phyloP scores from a whole-genome alignment of 2,113 vertebrate genomes.

The Synodontis membranacea region DNA sequence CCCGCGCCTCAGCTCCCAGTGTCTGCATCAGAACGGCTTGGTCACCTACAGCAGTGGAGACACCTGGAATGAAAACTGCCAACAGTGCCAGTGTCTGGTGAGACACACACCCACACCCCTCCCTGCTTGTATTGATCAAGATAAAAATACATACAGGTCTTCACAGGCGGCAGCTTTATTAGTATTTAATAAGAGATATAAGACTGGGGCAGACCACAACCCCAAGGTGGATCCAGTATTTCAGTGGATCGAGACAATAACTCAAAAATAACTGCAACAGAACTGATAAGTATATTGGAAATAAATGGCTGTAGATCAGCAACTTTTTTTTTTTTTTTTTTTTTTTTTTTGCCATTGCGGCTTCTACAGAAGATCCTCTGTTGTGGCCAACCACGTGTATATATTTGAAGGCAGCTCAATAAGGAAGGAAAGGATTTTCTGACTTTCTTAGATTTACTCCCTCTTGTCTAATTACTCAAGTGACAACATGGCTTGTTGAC shows the following conservation, averaged over 20 bases:
- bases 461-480: background rate
- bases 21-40: conserved; percentile 92
- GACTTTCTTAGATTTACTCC: background rate
- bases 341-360: background rate
- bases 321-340: background rate
- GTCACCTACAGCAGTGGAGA: conserved; percentile 90
- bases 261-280: background rate
- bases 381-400: background rate
- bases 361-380: background rate
- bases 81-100: conserved; percentile 96
- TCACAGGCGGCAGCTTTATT: background rate
- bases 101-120: conserved; percentile 55
- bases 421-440: background rate
- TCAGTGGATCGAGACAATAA: background rate
- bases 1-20: conserved; percentile 91
- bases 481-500: background rate
- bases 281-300: background rate
- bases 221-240: background rate
- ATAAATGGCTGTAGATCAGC: conserved; percentile 1
- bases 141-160: background rate
- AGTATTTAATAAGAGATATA: background rate
- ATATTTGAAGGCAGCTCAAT: background rate
- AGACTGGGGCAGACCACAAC: background rate
- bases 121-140: background rate
- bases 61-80: conserved; percentile 94